A percentile compares a stretch with the other conserved stretches of the same genome.
Evolutionary conservation across 1,140 invertebrate species (phyloP).

Genomic region (Scaptodrosophila lebanonensis): DNA sequence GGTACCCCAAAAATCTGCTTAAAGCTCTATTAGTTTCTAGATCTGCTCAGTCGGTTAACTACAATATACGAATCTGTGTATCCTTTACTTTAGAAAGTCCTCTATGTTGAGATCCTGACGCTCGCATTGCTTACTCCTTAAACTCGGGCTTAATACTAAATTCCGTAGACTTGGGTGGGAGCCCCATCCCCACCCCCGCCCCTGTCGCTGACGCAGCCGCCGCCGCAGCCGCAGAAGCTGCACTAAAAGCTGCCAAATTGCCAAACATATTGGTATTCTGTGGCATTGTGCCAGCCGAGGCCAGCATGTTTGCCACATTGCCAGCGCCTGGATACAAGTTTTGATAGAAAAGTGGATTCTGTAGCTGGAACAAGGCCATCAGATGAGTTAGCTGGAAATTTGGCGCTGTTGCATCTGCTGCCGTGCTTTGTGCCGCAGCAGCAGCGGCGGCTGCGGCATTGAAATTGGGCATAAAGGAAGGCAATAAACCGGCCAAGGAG

Average conservation of each 20-base stretch:
- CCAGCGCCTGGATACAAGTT: slow-evolving; percentile 60
- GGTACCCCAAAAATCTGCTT: slow-evolving; percentile 18
- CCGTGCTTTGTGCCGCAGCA: slow-evolving; percentile 17
- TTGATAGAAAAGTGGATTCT: slow-evolving; percentile 76
- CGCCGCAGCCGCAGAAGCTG: slow-evolving; percentile 57
- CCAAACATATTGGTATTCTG: slow-evolving; percentile 46
- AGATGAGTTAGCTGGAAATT: slow-evolving; percentile 71
- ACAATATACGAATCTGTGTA: neutral
- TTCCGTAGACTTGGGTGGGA: neutral
- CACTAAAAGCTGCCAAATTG: slow-evolving; percentile 59
- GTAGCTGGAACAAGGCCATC: slow-evolving; percentile 71
- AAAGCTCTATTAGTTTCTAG: no score
- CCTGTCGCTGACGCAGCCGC: slow-evolving; percentile 31
- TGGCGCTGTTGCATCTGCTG: slow-evolving; percentile 39
- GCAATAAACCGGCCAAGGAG: slow-evolving; percentile 23
- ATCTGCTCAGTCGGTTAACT: slow-evolving; percentile 45
- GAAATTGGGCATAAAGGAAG: slow-evolving; percentile 47
- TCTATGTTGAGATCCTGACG: slow-evolving; percentile 2
- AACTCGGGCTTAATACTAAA: slow-evolving; percentile 41
- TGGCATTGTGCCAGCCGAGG: slow-evolving; percentile 13
- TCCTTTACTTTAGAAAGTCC: slow-evolving; percentile 10
- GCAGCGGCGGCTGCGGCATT: slow-evolving; percentile 41
- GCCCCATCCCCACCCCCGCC: slow-evolving; percentile 35
- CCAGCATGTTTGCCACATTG: slow-evolving; percentile 30
- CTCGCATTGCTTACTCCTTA: slow-evolving; percentile 50